phyloP scores from a whole-genome alignment of 2,113 vertebrate species.

The Seriola rivoliana region DNA sequence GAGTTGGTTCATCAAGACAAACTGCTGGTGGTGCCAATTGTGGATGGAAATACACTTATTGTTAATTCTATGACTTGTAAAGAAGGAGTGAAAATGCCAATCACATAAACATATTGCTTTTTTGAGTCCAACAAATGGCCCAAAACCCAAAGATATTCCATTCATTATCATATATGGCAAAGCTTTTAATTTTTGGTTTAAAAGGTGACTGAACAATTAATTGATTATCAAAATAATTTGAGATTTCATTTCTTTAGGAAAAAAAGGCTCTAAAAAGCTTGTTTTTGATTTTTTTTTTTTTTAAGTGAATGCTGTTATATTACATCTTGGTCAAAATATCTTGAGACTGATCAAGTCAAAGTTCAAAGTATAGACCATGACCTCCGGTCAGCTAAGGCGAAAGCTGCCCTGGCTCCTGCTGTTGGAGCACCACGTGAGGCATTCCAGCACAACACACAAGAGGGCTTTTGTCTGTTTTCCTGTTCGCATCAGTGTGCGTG shows the following conservation, averaged over 20 bases:
- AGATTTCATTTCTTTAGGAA: too few relatives aligned
- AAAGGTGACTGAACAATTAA: not conserved
- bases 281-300: too few relatives aligned
- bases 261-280: too few relatives aligned
- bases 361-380: constrained; percentile 11
- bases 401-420: constrained; percentile 1
- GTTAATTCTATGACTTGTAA: not conserved
- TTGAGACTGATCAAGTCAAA: not conserved
- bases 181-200: not conserved
- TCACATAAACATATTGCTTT: not conserved
- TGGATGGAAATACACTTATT: not conserved
- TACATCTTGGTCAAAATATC: not conserved
- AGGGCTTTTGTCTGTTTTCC: constrained; percentile 50
- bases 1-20: too few relatives aligned
- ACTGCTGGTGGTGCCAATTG: too few relatives aligned
- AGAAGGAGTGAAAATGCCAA: not conserved
- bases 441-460: constrained; percentile 58
- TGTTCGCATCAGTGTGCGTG: constrained; percentile 12
- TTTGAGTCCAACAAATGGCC: too few relatives aligned
- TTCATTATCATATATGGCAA: not conserved
- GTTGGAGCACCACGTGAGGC: constrained; percentile 37
- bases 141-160: not conserved
- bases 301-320: not conserved
- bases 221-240: too few relatives aligned
- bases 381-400: constrained; percentile 23